Evolutionary conservation across 1,140 invertebrate species (phyloP).

Genomic region (Phymastichus coffea): DNA sequence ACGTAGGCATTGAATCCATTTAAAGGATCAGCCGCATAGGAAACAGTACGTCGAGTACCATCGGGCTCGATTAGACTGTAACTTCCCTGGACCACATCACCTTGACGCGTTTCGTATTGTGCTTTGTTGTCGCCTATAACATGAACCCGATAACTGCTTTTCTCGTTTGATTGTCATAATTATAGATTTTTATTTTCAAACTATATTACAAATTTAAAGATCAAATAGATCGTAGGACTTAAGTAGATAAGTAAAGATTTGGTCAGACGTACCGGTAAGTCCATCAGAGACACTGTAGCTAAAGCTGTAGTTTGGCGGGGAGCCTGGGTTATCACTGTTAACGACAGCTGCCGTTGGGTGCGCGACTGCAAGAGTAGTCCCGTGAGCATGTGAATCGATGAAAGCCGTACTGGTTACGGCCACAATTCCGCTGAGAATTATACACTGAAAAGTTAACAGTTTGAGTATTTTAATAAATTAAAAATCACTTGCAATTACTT

Average conservation of each 20-base stretch:
- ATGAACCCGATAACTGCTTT: slow-evolving; percentile 11
- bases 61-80: slow-evolving; percentile 57
- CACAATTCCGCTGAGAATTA: slow-evolving; percentile 38
- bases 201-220: slow-evolving; percentile 3
- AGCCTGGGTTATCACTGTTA: slow-evolving; percentile 62
- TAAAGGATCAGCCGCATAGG: slow-evolving; percentile 55
- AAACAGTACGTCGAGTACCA: slow-evolving; percentile 52
- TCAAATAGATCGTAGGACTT: slow-evolving; percentile 27
- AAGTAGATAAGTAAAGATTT: no score
- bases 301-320: slow-evolving; percentile 71
- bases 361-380: slow-evolving; percentile 39
- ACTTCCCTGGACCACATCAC: slow-evolving; percentile 56
- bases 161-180: slow-evolving; percentile 12
- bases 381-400: slow-evolving; percentile 36
- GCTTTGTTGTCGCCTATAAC: slow-evolving; percentile 53
- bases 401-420: slow-evolving; percentile 41
- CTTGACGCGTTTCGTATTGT: slow-evolving; percentile 54
- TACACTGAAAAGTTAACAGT: slow-evolving; percentile 30
- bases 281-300: slow-evolving; percentile 72
- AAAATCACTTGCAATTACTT: no score
- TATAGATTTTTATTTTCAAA: not conserved
- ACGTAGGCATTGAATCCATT: slow-evolving; percentile 58
- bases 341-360: slow-evolving; percentile 46
- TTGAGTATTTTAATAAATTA: no score
- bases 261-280: slow-evolving; percentile 66